Conservation (phyloP, 2,797 vertebrate genomes). For the Botia almorhae region DNA sequence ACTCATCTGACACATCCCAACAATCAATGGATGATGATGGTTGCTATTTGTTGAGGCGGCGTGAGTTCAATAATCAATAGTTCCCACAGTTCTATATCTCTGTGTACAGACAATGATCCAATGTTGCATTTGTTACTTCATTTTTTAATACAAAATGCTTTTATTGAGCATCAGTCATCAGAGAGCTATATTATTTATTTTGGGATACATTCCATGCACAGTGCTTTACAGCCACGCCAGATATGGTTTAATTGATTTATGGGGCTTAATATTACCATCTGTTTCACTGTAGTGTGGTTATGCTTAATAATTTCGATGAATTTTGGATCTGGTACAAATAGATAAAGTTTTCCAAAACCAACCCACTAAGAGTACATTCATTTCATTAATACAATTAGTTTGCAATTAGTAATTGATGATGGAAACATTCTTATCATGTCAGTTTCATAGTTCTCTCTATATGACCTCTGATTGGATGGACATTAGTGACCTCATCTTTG, state of each 20-base stretch:
- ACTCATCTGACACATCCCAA: no score
- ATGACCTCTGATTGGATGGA: slow-evolving; percentile 15
- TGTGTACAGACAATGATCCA: no score
- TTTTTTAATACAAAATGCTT: no score
- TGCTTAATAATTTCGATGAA: slow-evolving; percentile 14
- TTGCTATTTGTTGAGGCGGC: no score
- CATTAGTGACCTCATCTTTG: slow-evolving; percentile 26
- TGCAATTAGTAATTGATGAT: slow-evolving; percentile 37
- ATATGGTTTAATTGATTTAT: neutral
- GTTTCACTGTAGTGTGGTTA: neutral
- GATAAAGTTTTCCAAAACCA: neutral
- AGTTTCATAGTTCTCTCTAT: slow-evolving; percentile 18
- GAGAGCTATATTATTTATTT: no score
- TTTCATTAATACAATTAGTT: slow-evolving; percentile 35
- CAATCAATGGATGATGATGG: no score
- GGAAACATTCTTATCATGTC: slow-evolving; percentile 21
- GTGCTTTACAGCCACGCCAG: neutral
- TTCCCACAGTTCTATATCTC: neutral
- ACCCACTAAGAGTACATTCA: slow-evolving; percentile 11
- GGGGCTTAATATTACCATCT: slow-evolving; percentile 1
- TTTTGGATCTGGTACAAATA: slow-evolving; percentile 12
- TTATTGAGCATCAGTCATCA: no score
- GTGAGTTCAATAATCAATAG: neutral
- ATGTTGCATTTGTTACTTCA: no score
- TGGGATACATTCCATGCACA: neutral